Conservation (phyloP, 2,113 vertebrate genomes). For the Pimephales promelas region DNA sequence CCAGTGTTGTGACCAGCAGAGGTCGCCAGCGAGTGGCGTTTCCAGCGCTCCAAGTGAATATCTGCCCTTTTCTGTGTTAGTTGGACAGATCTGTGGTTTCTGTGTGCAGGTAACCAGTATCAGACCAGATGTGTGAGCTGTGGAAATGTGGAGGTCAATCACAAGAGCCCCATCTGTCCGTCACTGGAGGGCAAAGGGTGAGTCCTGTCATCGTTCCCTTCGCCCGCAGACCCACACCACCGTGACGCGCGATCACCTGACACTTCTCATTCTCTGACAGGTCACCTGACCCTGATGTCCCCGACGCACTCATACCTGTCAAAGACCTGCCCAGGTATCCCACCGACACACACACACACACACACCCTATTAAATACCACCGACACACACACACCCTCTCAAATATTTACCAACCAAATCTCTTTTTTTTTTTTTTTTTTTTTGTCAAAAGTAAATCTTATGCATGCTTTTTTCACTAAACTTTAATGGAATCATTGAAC, state of each 20-base stretch:
- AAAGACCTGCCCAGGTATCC: slow-evolving; percentile 15
- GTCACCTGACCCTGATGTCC: not conserved
- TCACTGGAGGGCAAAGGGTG: slow-evolving; percentile 90
- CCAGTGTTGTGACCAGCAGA: too few species aligned
- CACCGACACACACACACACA: not conserved
- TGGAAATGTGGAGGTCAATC: slow-evolving; percentile 82
- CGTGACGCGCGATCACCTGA: not conserved
- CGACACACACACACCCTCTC: too few species aligned
- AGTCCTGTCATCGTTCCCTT: not conserved
- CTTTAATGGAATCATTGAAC: too few species aligned
- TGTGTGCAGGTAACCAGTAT: slow-evolving; percentile 86
- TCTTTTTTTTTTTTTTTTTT: too few species aligned
- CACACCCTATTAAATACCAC: too few species aligned
- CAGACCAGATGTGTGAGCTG: slow-evolving; percentile 93
- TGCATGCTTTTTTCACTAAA: too few species aligned
- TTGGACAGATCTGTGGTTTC: not conserved
- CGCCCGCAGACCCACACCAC: too few species aligned
- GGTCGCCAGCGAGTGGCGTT: too few species aligned
- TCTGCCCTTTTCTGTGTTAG: not conserved
- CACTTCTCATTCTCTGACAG: not conserved
- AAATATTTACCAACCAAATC: too few species aligned
- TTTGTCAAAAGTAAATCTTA: too few species aligned
- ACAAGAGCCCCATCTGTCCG: slow-evolving; percentile 87
- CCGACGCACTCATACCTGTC: not conserved
- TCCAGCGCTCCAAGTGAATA: not conserved